Evolutionary conservation across 2,888 invertebrate species (phyloP).

Genomic region (Tubulanus polymorphus): DNA sequence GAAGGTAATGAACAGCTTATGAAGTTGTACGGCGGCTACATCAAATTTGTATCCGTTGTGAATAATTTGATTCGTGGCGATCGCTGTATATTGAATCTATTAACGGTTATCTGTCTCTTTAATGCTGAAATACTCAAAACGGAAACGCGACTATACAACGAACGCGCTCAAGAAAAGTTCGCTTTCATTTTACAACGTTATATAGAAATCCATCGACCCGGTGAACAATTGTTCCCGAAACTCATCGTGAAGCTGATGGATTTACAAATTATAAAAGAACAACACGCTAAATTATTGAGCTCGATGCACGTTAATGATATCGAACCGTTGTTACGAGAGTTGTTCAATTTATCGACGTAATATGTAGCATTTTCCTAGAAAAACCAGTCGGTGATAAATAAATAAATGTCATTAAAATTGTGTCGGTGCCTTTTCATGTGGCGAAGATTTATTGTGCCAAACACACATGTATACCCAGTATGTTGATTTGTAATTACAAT

Average conservation of each 20-base stretch:
- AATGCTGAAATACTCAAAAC: not conserved
- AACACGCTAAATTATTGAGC: not conserved
- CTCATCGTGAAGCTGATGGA: not conserved
- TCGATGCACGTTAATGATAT: not conserved
- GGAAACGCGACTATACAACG: not conserved
- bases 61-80: not conserved
- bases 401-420: too few relatives aligned
- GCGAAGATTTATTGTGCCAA: too few relatives aligned
- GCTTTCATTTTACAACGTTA: not conserved
- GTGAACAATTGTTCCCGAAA: not conserved
- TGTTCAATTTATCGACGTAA: constrained; percentile 1
- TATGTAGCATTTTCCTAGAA: too few relatives aligned
- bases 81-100: not conserved
- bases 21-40: not conserved
- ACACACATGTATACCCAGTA: too few relatives aligned
- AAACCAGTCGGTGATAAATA: too few relatives aligned
- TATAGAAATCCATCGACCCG: not conserved
- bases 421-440: too few relatives aligned
- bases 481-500: too few relatives aligned
- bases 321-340: not conserved
- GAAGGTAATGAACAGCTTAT: not conserved
- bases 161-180: not conserved
- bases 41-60: not conserved
- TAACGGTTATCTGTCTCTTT: not conserved
- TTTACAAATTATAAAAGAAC: not conserved